Conservation (phyloP, 2,113 vertebrate species). For the Leptobrachium ailaonicum region DNA sequence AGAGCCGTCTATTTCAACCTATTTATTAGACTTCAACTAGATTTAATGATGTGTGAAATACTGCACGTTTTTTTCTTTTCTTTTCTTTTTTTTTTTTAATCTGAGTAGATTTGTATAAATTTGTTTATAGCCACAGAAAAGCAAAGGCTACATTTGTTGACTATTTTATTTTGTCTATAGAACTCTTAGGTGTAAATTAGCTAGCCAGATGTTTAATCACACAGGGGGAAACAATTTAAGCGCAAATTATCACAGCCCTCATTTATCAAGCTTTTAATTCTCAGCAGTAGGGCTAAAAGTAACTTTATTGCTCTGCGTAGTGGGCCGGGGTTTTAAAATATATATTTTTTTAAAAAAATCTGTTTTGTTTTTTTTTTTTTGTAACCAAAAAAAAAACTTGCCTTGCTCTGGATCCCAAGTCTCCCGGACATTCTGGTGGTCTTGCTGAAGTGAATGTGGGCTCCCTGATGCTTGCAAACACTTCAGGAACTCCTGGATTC, state of each 20-base stretch:
- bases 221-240: slow-evolving; percentile 58
- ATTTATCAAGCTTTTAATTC: slow-evolving; percentile 67
- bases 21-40: slow-evolving; percentile 19
- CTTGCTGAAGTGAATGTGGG: no score
- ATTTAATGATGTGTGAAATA: slow-evolving; percentile 29
- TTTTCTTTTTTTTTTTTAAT: neutral
- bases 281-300: slow-evolving; percentile 52
- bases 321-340: slow-evolving; percentile 46
- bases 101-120: slow-evolving; percentile 46
- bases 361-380: slow-evolving; percentile 29
- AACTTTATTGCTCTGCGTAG: slow-evolving; percentile 49
- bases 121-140: slow-evolving; percentile 50
- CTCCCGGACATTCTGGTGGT: no score
- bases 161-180: slow-evolving; percentile 54
- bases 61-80: neutral
- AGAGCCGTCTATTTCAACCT: neutral
- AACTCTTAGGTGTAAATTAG: slow-evolving; percentile 63
- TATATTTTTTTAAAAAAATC: slow-evolving; percentile 34
- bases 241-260: slow-evolving; percentile 57
- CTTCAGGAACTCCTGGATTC: no score
- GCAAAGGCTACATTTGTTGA: slow-evolving; percentile 53
- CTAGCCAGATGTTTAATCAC: slow-evolving; percentile 64
- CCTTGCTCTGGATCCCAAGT: no score
- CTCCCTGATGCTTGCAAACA: no score
- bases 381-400: neutral